Percentiles rank a stretch among this genome's conserved stretches.
These are phyloP conservation scores for Panagrolaimus sp. DNA, from an alignment of 1,140 invertebrate genomes.

Conservation along the genomic window DNA sequence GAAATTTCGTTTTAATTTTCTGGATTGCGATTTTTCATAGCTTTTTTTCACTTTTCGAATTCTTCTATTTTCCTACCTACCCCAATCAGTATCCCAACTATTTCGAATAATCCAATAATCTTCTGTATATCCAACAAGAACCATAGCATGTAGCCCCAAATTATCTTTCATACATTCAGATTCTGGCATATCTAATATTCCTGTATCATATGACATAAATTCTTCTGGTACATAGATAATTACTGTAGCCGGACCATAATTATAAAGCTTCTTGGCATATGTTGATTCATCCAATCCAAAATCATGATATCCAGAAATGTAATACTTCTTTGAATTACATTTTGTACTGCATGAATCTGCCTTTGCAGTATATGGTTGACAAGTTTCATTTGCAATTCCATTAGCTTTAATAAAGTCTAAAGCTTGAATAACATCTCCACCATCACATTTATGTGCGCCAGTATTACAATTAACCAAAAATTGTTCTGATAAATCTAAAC, in stretches of 20 bases:
- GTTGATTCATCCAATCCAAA: background rate
- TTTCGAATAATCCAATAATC: constrained; percentile 77
- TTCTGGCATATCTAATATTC: background rate
- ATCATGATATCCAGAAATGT: background rate
- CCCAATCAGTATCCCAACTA: constrained; percentile 60
- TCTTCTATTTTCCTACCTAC: background rate
- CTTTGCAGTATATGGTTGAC: background rate
- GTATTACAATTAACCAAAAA: background rate
- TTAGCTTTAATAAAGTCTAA: background rate
- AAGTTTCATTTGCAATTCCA: background rate
- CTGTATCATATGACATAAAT: background rate
- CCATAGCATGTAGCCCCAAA: background rate
- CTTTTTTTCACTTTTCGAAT: too few species aligned
- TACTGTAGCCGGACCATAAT: background rate
- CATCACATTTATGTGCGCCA: background rate
- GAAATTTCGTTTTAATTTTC: too few species aligned
- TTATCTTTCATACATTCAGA: background rate
- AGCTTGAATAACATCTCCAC: background rate
- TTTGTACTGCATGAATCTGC: background rate
- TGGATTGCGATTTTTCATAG: too few species aligned
- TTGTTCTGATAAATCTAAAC: background rate
- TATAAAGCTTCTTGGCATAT: background rate
- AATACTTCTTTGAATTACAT: background rate
- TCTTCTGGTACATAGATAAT: background rate
- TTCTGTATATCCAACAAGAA: background rate